Evolutionary conservation across 1,140 invertebrate genomes (phyloP).

Genomic region (Leptinotarsa texana): DNA sequence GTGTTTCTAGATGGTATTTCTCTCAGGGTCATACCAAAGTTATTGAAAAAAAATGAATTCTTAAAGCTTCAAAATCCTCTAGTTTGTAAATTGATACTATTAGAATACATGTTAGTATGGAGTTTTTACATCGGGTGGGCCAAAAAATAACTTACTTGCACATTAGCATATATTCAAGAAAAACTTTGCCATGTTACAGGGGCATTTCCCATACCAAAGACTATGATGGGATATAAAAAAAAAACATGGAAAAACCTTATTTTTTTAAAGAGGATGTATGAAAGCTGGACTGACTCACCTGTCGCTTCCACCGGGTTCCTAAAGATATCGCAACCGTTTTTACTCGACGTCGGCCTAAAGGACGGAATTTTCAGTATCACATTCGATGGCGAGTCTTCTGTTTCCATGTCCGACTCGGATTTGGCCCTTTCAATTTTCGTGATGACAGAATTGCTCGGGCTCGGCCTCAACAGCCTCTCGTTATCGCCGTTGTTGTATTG

Average conservation of each 20-base stretch:
- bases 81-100: too few species aligned
- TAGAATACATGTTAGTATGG: too few species aligned
- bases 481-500: slow-evolving; percentile 54
- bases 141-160: too few species aligned
- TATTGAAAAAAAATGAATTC: too few species aligned
- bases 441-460: slow-evolving; percentile 54
- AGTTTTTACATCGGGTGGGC: too few species aligned
- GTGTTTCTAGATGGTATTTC: too few species aligned
- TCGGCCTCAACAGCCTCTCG: slow-evolving; percentile 51
- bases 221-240: neutral
- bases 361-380: slow-evolving; percentile 91
- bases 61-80: too few species aligned
- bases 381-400: slow-evolving; percentile 59
- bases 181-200: neutral
- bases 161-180: too few species aligned
- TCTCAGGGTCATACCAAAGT: too few species aligned
- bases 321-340: slow-evolving; percentile 64
- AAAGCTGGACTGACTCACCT: neutral
- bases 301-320: slow-evolving; percentile 41
- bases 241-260: too few species aligned
- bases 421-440: slow-evolving; percentile 45
- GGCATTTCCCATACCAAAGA: neutral
- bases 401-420: slow-evolving; percentile 53
- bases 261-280: too few species aligned
- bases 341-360: slow-evolving; percentile 76